phyloP scores from a whole-genome alignment of 2,797 vertebrate species.

The Manis crassicaudata region DNA sequence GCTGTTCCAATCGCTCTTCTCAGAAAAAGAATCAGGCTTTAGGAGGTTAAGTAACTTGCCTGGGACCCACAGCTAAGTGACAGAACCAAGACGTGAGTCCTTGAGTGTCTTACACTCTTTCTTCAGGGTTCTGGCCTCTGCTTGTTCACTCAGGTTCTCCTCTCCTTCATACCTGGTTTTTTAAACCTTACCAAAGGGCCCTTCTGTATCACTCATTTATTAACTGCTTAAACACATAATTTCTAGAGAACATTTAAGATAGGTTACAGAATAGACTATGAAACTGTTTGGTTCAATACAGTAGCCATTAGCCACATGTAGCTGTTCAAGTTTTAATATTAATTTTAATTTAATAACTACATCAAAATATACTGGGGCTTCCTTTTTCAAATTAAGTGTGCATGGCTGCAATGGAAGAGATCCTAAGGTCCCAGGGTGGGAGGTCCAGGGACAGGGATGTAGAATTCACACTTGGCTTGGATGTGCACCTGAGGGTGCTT shows the following conservation, averaged over 20 bases:
- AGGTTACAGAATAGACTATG: not conserved
- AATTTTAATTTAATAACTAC: slow-evolving; percentile 81
- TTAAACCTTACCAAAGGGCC: not conserved
- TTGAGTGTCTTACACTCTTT: not conserved
- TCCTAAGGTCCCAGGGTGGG: slow-evolving; percentile 86
- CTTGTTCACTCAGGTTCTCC: not conserved
- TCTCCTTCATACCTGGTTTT: not conserved
- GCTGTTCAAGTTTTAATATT: not conserved
- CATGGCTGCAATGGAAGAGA: slow-evolving; percentile 88
- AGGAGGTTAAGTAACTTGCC: not conserved
- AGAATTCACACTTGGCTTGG: slow-evolving; percentile 89
- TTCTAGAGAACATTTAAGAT: not conserved
- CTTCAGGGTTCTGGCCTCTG: not conserved
- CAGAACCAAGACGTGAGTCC: not conserved
- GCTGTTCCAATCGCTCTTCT: not conserved
- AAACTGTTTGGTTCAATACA: not conserved
- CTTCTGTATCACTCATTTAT: not conserved
- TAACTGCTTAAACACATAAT: not conserved
- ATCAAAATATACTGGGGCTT: slow-evolving; percentile 86
- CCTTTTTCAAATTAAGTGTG: slow-evolving; percentile 87
- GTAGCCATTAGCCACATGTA: not conserved
- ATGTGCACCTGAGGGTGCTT: slow-evolving; percentile 89
- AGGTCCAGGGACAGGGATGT: slow-evolving; percentile 75
- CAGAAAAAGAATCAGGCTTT: not conserved
- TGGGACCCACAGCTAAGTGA: too few relatives aligned